Percentiles rank a stretch among this genome's conserved stretches.
phyloP scores from a whole-genome alignment of 2,888 invertebrate genomes.

The Cheiracanthium punctorium region DNA sequence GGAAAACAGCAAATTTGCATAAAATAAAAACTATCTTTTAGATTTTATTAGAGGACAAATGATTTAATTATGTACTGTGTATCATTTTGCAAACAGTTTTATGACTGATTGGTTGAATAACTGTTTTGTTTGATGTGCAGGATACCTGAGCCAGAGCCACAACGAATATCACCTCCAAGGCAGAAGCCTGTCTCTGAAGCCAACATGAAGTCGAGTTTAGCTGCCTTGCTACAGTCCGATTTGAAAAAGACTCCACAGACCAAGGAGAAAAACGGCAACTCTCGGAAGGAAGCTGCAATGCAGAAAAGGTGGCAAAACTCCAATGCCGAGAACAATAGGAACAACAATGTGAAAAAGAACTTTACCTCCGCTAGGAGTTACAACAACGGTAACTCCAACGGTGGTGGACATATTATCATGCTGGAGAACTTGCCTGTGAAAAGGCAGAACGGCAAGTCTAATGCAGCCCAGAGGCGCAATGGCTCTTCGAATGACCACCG shows the following conservation, averaged over 20 bases:
- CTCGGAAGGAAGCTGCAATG: slow-evolving; percentile 1
- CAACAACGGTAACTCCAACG: neutral
- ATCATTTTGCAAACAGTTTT: too few species aligned
- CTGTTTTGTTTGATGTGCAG: too few species aligned
- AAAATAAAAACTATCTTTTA: too few species aligned
- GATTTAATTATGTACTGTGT: too few species aligned
- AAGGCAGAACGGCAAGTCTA: slow-evolving; percentile 18
- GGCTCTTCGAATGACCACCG: slow-evolving; percentile 23
- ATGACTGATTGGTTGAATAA: too few species aligned
- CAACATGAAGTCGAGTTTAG: slow-evolving; percentile 56
- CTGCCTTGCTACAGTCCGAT: slow-evolving; percentile 65
- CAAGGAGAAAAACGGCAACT: neutral
- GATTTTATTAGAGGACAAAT: too few species aligned
- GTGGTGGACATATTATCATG: slow-evolving; percentile 61
- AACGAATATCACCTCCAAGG: slow-evolving; percentile 24
- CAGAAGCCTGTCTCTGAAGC: slow-evolving; percentile 18
- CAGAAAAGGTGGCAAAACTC: slow-evolving; percentile 38
- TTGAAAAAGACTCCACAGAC: slow-evolving; percentile 37
- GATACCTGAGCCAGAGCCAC: slow-evolving; percentile 34
- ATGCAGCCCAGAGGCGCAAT: slow-evolving; percentile 24
- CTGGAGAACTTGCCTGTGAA: slow-evolving; percentile 48
- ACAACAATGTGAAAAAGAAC: slow-evolving; percentile 11
- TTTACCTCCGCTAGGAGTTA: slow-evolving; percentile 33
- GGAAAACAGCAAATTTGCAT: too few species aligned
- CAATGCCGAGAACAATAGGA: slow-evolving; percentile 13